Percentiles rank a stretch among this genome's conserved stretches.
phyloP scores from a whole-genome alignment of 2,888 invertebrate genomes.

The Nemotelus pantherinus region DNA sequence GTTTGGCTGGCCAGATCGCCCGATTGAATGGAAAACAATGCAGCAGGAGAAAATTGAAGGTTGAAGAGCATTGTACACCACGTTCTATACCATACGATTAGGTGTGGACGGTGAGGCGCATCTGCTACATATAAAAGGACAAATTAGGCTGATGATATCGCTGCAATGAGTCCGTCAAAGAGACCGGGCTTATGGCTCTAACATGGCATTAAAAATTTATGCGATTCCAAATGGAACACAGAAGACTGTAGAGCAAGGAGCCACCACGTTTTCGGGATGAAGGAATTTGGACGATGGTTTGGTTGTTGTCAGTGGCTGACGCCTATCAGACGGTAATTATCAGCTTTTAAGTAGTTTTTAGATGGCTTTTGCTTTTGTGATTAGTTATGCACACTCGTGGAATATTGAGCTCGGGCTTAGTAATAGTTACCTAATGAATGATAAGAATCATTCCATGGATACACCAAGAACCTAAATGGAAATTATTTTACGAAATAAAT shows the following conservation, averaged over 20 bases:
- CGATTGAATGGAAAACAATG: no score
- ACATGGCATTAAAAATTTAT: constrained; percentile 29
- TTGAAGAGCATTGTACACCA: no score
- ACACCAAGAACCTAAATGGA: no score
- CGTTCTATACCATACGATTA: neutral
- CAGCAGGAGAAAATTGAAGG: no score
- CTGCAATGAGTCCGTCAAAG: neutral
- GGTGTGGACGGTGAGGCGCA: neutral
- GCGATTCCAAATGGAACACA: neutral
- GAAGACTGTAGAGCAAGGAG: neutral
- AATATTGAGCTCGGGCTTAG: no score
- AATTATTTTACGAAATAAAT: no score
- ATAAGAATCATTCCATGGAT: no score
- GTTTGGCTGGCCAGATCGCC: no score
- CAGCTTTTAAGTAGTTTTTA: constrained; percentile 32
- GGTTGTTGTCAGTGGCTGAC: neutral
- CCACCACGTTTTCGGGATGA: neutral
- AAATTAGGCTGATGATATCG: constrained; percentile 38
- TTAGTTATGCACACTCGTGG: no score
- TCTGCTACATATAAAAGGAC: constrained; percentile 21
- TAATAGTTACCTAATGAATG: no score
- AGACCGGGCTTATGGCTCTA: constrained; percentile 8
- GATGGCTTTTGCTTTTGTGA: neutral
- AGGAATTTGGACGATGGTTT: no score
- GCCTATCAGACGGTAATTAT: constrained; percentile 35